These are phyloP conservation scores for Drosophila prosaltans DNA, from an alignment of 1,140 invertebrate genomes.

Conservation along the genomic window DNA sequence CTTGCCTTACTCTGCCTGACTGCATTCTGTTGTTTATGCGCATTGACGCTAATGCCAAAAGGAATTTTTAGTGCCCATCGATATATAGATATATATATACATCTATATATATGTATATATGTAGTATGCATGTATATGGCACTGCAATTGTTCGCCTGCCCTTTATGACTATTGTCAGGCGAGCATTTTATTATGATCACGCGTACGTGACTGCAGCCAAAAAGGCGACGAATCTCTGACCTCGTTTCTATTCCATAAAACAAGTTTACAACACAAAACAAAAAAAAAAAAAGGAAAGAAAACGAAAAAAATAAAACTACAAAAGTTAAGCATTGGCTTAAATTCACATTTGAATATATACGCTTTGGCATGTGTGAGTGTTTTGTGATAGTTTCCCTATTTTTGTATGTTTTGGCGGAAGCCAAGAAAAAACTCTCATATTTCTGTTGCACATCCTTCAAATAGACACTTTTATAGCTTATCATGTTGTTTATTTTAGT, in stretches of 20 bases:
- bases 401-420: not conserved
- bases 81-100: not conserved
- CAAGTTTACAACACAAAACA: constrained; percentile 14
- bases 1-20: constrained; percentile 13
- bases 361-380: not conserved
- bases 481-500: constrained; percentile 21
- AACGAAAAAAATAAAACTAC: constrained; percentile 4
- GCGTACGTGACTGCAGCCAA: constrained; percentile 49
- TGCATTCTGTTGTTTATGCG: constrained; percentile 62
- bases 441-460: not conserved
- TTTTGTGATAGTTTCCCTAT: not conserved
- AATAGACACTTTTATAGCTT: constrained; percentile 1
- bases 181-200: constrained; percentile 58
- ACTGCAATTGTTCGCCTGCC: constrained; percentile 35
- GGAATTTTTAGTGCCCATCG: constrained; percentile 18
- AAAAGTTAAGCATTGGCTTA: constrained; percentile 13
- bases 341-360: constrained; percentile 40
- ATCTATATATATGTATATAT: not conserved
- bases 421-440: not conserved
- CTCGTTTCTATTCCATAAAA: constrained; percentile 21
- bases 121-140: constrained; percentile 13
- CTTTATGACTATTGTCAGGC: constrained; percentile 53
- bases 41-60: constrained; percentile 65
- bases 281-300: not conserved
- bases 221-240: constrained; percentile 22